These are phyloP conservation scores for Cybosia mesomella DNA, from an alignment of 2,888 invertebrate genomes.

Conservation along the genomic window DNA sequence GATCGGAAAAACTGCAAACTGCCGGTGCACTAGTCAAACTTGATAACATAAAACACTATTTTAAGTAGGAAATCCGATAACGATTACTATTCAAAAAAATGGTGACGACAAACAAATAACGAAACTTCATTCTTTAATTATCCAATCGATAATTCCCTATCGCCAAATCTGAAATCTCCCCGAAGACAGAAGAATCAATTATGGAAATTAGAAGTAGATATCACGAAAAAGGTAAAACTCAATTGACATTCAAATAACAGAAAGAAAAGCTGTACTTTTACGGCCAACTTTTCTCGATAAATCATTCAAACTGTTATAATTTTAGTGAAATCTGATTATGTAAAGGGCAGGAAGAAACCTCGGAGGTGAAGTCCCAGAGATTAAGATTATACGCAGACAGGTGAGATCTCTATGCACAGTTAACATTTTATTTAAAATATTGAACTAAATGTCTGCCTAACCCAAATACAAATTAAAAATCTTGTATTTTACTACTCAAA, in stretches of 20 bases:
- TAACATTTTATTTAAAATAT: not conserved
- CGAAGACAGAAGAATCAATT: conserved; percentile 38
- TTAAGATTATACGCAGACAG: conserved; percentile 40
- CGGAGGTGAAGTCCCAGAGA: conserved; percentile 46
- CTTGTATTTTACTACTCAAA: too few relatives aligned
- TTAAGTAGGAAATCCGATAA: not conserved
- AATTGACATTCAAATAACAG: conserved; percentile 56
- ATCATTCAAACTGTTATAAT: conserved; percentile 77
- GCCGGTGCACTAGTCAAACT: too few relatives aligned
- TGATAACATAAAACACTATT: too few relatives aligned
- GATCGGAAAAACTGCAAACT: too few relatives aligned
- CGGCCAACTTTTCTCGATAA: conserved; percentile 69
- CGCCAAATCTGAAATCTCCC: conserved; percentile 19
- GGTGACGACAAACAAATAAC: not conserved
- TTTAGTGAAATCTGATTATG: conserved; percentile 77
- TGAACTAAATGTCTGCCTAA: too few relatives aligned
- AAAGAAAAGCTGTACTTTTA: conserved; percentile 61
- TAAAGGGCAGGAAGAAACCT: conserved; percentile 54
- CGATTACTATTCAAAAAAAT: not conserved
- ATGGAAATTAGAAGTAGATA: conserved; percentile 45
- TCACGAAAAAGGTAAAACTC: conserved; percentile 43
- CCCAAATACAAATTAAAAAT: not conserved
- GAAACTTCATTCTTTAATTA: conserved; percentile 14
- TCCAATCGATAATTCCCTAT: conserved; percentile 18
- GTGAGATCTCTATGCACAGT: not conserved